Evolutionary conservation across 2,113 vertebrate species (phyloP).

Genomic region (Chaetura pelagica): DNA sequence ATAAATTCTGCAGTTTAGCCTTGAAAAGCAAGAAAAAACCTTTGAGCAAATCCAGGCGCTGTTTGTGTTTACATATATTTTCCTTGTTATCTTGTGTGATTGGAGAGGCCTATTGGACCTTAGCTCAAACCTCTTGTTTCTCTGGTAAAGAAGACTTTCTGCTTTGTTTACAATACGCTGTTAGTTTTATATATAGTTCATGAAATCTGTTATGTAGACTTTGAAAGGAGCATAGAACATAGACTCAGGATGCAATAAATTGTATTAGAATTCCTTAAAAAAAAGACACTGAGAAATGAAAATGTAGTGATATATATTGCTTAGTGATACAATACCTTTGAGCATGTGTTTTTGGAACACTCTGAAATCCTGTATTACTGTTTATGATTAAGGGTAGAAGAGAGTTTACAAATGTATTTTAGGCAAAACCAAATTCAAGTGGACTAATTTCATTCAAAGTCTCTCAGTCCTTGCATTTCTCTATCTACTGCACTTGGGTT

Average conservation of each 20-base stretch:
- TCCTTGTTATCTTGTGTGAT: not conserved
- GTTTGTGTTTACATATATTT: not conserved
- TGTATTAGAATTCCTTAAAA: not conserved
- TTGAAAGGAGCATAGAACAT: not conserved
- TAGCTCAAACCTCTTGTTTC: not conserved
- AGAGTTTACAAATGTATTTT: not conserved
- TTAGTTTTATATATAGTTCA: not conserved
- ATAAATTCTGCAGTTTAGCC: not conserved
- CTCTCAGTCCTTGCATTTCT: not conserved
- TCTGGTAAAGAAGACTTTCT: not conserved
- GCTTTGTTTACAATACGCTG: not conserved
- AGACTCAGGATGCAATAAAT: not conserved
- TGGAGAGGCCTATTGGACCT: not conserved
- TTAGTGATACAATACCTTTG: not conserved
- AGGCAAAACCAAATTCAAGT: not conserved
- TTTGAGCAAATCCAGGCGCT: not conserved
- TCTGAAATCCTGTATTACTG: not conserved
- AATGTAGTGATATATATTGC: not conserved
- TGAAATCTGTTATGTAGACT: not conserved
- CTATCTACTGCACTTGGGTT: not conserved
- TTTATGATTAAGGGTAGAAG: not conserved
- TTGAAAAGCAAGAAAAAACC: not conserved
- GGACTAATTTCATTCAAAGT: not conserved
- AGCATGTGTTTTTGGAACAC: not conserved
- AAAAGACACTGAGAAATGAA: not conserved